Evolutionary conservation across 2,888 invertebrate species (phyloP), one percentile per base, ranked within the genome.

Genomic region (Falcaria lacertinaria): DNA sequence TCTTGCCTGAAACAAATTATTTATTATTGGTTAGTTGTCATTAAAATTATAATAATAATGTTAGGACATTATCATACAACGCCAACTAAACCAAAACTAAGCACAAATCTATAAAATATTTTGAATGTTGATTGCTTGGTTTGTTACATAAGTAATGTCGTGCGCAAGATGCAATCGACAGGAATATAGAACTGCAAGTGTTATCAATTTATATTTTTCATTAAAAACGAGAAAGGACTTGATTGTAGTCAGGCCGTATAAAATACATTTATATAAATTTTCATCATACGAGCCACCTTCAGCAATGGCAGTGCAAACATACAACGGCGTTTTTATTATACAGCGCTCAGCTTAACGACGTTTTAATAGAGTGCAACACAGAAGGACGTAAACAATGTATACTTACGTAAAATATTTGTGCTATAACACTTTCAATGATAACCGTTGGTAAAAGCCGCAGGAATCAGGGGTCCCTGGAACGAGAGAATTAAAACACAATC

Each of bases 361-460:
- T 75, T 82, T 78, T 82, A 80, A 80, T 81, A 78, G 64, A 74
- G 67, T 65, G 54, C 48, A 58, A 69, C 57, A 65, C 61, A 69
- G 70, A 69, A 68, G 61, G 58, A 66, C 56, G 60, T 64, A 14
- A 37, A 68, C 70, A 74, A 80, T 72, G 72, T 71, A 80, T 88
- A 89, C 90, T 90, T 64, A 90, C 89, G 83, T 85, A 80, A 81
- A 85, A 81, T 84, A 83, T 85, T 87, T 88, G 85, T 88, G 85
- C 87, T 89, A 82, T 74, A 80, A 87, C 86, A 83, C 91, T 91
- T 91, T 95, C 95, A 96, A 94, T 97, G 97, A 93, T 97, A 97
- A 91, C 98, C 98, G 93, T 98, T 98, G 93, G 97, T 97, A 92
- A 97, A 98, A 91, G 97, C 97, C 91, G 97, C 97, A 91, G 97